These are phyloP conservation scores for Danionella cerebrum DNA, from an alignment of 2,113 vertebrate species.

Conservation along the genomic window DNA sequence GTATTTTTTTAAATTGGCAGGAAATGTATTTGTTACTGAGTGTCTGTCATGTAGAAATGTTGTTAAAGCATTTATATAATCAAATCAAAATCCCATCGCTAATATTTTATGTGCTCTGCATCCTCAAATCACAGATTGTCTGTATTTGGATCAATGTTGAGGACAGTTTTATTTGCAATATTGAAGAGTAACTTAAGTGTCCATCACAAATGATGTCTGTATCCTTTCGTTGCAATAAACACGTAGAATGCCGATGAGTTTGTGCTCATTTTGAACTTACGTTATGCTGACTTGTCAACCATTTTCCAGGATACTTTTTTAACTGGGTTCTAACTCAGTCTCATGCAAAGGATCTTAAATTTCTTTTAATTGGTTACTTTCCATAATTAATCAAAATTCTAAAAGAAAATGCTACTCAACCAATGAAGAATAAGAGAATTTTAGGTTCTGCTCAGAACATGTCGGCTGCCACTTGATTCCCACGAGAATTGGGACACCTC, in stretches of 20 bases:
- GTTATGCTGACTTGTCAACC: too few species aligned
- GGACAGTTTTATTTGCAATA: slow-evolving; percentile 58
- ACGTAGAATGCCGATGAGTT: slow-evolving; percentile 49
- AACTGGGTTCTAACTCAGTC: too few species aligned
- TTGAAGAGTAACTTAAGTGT: slow-evolving; percentile 69
- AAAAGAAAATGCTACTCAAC: too few species aligned
- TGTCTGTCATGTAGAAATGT: slow-evolving; percentile 60
- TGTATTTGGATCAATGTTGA: slow-evolving; percentile 54
- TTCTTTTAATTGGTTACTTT: too few species aligned
- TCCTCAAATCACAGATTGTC: slow-evolving; percentile 53
- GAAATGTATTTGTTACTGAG: slow-evolving; percentile 48
- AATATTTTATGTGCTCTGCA: slow-evolving; percentile 45
- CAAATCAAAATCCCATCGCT: slow-evolving; percentile 31
- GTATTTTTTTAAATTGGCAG: slow-evolving; percentile 36
- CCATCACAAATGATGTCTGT: slow-evolving; percentile 68
- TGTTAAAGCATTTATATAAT: slow-evolving; percentile 53
- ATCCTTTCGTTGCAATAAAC: slow-evolving; percentile 75
- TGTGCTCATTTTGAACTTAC: slow-evolving; percentile 2
- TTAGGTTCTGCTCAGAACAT: too few species aligned
- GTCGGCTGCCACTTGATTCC: too few species aligned
- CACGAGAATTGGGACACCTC: too few species aligned
- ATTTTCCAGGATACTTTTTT: too few species aligned
- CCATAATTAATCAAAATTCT: too few species aligned
- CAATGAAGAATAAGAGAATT: too few species aligned
- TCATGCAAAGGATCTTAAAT: too few species aligned